Evolutionary conservation across 2,888 invertebrate genomes (phyloP).

Genomic region (Elgonia sp.): DNA sequence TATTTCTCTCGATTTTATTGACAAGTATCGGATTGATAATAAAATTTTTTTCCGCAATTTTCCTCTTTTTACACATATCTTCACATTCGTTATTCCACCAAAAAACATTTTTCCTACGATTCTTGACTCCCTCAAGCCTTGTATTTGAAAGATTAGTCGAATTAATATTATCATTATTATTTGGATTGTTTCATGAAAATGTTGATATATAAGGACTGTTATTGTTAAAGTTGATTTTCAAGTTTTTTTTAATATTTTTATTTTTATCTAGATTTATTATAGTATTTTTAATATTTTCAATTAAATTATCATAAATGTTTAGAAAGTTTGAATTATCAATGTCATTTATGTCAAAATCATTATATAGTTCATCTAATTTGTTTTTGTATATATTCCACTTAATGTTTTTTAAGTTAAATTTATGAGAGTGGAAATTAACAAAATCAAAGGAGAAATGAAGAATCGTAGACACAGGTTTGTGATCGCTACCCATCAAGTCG

Average conservation of each 20-base stretch:
- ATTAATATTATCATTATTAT: too few relatives aligned
- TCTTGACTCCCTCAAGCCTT: too few relatives aligned
- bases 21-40: not conserved
- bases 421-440: not conserved
- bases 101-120: too few relatives aligned
- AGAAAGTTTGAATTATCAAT: too few relatives aligned
- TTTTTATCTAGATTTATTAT: too few relatives aligned
- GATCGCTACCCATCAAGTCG: constrained; percentile 17
- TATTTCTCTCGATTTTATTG: constrained; percentile 18
- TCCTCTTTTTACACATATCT: not conserved
- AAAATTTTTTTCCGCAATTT: constrained; percentile 5
- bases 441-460: not conserved
- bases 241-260: too few relatives aligned
- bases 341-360: not conserved
- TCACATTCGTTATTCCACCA: constrained; percentile 35
- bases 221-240: too few relatives aligned
- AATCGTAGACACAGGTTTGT: not conserved
- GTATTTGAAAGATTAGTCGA: too few relatives aligned
- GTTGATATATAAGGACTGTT: too few relatives aligned
- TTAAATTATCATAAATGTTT: too few relatives aligned
- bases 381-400: not conserved
- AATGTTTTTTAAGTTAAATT: not conserved
- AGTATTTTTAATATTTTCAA: too few relatives aligned
- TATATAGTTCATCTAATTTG: not conserved
- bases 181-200: too few relatives aligned